Conservation (phyloP, 2,888 invertebrate genomes). For the Proisotoma minuta region DNA sequence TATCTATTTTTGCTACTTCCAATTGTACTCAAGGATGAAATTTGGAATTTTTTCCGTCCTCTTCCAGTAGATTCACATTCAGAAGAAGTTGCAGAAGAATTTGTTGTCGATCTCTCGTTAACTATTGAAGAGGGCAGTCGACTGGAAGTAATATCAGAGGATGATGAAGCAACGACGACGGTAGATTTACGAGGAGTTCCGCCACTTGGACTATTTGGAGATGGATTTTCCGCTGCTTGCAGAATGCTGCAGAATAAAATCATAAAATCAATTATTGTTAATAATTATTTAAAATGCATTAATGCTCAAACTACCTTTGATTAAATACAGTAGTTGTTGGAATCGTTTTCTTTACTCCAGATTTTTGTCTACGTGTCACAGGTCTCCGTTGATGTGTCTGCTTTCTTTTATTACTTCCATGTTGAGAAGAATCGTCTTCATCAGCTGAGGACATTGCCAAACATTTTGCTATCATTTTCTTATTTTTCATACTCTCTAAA, state of each 20-base stretch:
- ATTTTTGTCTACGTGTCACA: constrained; percentile 40
- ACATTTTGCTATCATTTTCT: background rate
- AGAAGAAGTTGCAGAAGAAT: constrained; percentile 3
- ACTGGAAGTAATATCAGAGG: background rate
- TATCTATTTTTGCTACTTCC: constrained; percentile 7
- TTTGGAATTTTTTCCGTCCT: background rate
- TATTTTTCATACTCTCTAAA: background rate
- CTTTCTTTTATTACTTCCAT: background rate
- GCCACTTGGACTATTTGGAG: background rate
- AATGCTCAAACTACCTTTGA: constrained; percentile 6
- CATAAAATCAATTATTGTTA: background rate
- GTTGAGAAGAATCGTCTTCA: background rate
- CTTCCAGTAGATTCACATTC: background rate
- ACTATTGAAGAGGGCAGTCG: background rate
- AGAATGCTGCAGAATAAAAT: background rate
- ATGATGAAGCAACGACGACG: background rate
- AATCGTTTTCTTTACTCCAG: constrained; percentile 44
- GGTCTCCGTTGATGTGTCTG: constrained; percentile 28
- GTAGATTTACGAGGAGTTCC: background rate
- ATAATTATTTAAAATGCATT: background rate
- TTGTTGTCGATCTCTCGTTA: background rate
- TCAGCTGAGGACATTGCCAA: background rate
- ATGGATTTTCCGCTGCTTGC: too few relatives aligned
- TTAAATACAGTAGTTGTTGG: constrained; percentile 46
- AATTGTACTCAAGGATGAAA: background rate